Evolutionary conservation across 1,140 invertebrate species (phyloP), one percentile per base, ranked within the genome.

Genomic region (Brachionus manjavacas): DNA sequence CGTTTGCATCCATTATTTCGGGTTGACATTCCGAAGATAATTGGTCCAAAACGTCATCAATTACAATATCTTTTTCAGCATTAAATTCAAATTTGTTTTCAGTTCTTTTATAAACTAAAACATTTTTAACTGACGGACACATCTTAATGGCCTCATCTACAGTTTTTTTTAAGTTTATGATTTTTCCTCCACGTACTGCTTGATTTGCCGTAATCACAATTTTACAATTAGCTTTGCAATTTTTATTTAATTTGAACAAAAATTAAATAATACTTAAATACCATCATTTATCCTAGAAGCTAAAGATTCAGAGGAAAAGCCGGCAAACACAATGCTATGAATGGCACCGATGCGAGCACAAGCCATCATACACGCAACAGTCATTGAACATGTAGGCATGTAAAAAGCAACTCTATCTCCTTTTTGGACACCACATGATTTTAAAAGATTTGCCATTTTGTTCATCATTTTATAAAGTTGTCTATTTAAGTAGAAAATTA

Each of bases 291-390:
- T 91, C 80, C 92, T 88, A 12, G 88, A 88, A 49, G 91, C 90
- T 25, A 92, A 86, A 23, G 92, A 90, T 66, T 92, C 90, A 4
- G 92, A 86, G 86, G 91, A 91, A 86, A 92, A 92, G 14, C 92
- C 92, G 55, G 91, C 92, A 88, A 92, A 93, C 20, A 92, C 90
- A 12, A 92, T 91, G 60, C 88, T 90, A 86, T 92, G 92, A 35
- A 92, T 87, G 43, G 91, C 91, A 11, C 91, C 90, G 83, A 91
- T 91, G 23, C 90, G 85, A n/a, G 90, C 88, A 88, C 91, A 91
- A 0, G 90, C 91, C 52, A 91, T 86, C 90, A 91, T 91, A 55
- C 89, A 86, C 3, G 89, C 88, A 14, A 91, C 88, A 3, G 91
- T 89, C n/a, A 90, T 86, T 8, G 91, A 91, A 16, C 88, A 88